Percentiles rank a stretch among this genome's conserved stretches.
phyloP scores from a whole-genome alignment of 2,797 vertebrate genomes.

The Squalus acanthias region DNA sequence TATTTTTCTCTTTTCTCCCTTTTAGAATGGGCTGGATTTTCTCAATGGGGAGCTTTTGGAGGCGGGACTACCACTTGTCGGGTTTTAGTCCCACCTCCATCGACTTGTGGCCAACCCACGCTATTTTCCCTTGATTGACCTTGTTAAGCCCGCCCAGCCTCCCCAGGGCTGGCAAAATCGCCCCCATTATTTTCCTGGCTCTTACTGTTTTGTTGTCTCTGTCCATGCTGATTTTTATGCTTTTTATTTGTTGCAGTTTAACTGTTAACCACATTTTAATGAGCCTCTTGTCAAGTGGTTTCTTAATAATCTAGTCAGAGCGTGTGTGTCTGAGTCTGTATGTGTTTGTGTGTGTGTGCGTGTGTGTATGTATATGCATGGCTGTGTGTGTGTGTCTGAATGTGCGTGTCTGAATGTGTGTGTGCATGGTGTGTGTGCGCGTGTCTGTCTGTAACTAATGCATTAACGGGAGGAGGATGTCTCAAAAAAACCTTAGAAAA shows the following conservation, averaged over 20 bases:
- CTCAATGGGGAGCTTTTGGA: too few relatives aligned
- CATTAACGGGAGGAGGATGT: neutral
- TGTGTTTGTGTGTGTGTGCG: too few relatives aligned
- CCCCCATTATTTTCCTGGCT: neutral
- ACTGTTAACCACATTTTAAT: neutral
- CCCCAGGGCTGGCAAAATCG: too few relatives aligned
- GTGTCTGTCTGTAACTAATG: neutral
- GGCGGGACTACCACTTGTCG: too few relatives aligned
- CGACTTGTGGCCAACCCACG: too few relatives aligned
- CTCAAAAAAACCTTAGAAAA: neutral
- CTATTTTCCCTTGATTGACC: too few relatives aligned
- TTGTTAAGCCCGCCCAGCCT: too few relatives aligned
- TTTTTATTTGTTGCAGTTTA: neutral
- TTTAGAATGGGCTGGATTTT: neutral
- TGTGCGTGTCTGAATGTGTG: neutral
- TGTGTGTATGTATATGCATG: too few relatives aligned
- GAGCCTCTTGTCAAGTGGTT: neutral
- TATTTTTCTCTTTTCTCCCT: neutral
- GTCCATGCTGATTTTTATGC: neutral
- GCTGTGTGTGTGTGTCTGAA: neutral
- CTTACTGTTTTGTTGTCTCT: neutral
- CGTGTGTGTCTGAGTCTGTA: too few relatives aligned
- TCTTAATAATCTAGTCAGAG: neutral
- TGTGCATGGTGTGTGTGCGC: too few relatives aligned
- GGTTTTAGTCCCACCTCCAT: too few relatives aligned